A percentile compares a stretch with the other conserved stretches of the same genome.
phyloP scores from a whole-genome alignment of 2,888 invertebrate genomes.

The Choristoneura rosaceana region DNA sequence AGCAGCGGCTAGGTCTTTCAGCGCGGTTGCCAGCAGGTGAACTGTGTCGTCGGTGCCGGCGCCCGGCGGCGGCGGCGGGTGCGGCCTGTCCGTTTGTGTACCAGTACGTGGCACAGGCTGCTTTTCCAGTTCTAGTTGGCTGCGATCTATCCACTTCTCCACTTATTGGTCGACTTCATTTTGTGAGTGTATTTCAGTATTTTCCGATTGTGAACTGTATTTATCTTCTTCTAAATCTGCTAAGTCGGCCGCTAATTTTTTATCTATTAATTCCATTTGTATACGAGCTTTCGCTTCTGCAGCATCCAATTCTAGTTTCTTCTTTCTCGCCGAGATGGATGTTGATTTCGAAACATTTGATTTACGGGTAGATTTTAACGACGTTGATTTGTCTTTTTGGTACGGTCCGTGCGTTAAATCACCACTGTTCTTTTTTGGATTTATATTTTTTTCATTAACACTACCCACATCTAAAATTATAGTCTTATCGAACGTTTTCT shows the following conservation, averaged over 20 bases:
- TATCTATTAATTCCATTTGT: no score
- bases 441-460: neutral
- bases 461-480: no score
- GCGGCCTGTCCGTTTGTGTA: slow-evolving; percentile 2
- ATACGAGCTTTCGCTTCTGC: slow-evolving; percentile 2
- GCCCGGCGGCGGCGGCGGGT: slow-evolving; percentile 11
- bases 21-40: slow-evolving; percentile 40
- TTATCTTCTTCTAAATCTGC: no score
- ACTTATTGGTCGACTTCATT: no score
- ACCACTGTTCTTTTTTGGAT: no score
- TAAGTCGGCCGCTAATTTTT: no score
- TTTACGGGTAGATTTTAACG: neutral
- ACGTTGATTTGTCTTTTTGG: neutral
- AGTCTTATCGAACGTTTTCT: no score
- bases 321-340: neutral
- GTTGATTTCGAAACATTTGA: neutral
- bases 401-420: no score
- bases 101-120: slow-evolving; percentile 30
- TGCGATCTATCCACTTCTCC: no score
- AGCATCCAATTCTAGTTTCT: slow-evolving; percentile 13
- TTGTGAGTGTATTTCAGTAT: no score
- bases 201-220: no score
- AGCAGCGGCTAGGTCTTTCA: slow-evolving; percentile 39
- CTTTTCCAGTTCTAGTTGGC: slow-evolving; percentile 21
- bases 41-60: slow-evolving; percentile 26